Conservation (phyloP, 2,797 vertebrate genomes). For the Artibeus lituratus region DNA sequence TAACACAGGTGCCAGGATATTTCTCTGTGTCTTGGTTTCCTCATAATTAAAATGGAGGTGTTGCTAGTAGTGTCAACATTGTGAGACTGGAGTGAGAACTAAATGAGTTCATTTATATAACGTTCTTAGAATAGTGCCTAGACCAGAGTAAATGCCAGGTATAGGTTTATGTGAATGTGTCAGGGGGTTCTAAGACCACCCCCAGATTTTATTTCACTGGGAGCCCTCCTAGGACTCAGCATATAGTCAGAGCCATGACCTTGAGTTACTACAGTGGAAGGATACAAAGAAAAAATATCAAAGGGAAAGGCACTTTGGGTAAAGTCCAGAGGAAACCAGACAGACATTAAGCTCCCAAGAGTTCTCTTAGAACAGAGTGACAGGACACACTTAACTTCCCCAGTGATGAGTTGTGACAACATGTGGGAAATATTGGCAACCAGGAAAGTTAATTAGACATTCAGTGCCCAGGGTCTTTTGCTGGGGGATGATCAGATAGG, state of each 20-base stretch:
- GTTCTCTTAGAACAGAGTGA: not conserved
- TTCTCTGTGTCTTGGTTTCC: not conserved
- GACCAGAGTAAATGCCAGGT: not conserved
- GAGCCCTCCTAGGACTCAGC: not conserved
- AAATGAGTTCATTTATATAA: not conserved
- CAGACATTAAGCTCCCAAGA: not conserved
- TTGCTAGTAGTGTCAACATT: not conserved
- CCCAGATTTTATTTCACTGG: not conserved
- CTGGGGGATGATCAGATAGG: not conserved
- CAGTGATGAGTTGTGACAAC: not conserved
- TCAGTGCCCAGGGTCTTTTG: not conserved
- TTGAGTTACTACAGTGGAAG: not conserved
- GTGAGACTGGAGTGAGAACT: not conserved
- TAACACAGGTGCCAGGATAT: not conserved
- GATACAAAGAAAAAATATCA: not conserved
- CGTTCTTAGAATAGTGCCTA: not conserved
- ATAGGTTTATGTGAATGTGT: not conserved
- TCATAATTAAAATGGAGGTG: not conserved
- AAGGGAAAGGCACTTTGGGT: not conserved
- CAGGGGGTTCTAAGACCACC: not conserved
- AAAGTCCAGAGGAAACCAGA: not conserved
- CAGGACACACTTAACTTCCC: too few relatives aligned
- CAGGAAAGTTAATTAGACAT: not conserved
- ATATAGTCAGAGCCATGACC: not conserved
- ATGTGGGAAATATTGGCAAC: not conserved